Evolutionary conservation across 2,888 invertebrate genomes (phyloP).

Genomic region (Brachyptera putata): DNA sequence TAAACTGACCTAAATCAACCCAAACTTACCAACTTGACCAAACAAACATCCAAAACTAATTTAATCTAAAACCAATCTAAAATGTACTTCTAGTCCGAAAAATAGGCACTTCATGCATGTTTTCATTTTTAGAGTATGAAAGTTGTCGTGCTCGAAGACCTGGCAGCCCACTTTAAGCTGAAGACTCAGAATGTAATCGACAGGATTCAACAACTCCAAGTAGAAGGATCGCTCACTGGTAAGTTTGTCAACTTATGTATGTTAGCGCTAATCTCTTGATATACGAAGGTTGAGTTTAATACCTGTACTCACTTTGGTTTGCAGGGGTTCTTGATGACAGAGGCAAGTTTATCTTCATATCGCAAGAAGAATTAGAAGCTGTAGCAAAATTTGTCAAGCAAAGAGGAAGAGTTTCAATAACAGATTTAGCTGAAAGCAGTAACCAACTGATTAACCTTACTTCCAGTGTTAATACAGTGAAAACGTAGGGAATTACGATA

Average conservation of each 20-base stretch:
- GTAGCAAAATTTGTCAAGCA: constrained; percentile 95
- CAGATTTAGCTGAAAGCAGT: constrained; percentile 91
- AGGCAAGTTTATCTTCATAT: constrained; percentile 98
- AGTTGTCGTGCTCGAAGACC: constrained; percentile 89
- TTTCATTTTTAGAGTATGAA: constrained; percentile 71
- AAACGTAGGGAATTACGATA: not conserved
- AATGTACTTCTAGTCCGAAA: too few species aligned
- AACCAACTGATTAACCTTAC: constrained; percentile 84
- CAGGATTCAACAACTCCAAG: constrained; percentile 79
- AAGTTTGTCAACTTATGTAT: constrained; percentile 20
- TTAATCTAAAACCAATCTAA: too few species aligned
- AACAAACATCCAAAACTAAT: too few species aligned
- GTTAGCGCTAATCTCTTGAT: too few species aligned
- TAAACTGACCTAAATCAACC: too few species aligned
- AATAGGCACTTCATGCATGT: too few species aligned
- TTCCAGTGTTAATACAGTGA: constrained; percentile 38
- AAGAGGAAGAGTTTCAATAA: constrained; percentile 88
- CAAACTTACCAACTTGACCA: too few species aligned
- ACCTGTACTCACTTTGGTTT: too few species aligned
- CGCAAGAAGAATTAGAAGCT: constrained; percentile 80
- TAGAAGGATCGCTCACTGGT: constrained; percentile 75
- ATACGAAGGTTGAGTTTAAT: too few species aligned
- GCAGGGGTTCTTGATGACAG: constrained; percentile 94
- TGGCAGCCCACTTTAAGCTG: constrained; percentile 85
- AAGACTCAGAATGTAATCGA: constrained; percentile 87